phyloP scores from a whole-genome alignment of 2,113 vertebrate species.

The Stercorarius parasiticus region DNA sequence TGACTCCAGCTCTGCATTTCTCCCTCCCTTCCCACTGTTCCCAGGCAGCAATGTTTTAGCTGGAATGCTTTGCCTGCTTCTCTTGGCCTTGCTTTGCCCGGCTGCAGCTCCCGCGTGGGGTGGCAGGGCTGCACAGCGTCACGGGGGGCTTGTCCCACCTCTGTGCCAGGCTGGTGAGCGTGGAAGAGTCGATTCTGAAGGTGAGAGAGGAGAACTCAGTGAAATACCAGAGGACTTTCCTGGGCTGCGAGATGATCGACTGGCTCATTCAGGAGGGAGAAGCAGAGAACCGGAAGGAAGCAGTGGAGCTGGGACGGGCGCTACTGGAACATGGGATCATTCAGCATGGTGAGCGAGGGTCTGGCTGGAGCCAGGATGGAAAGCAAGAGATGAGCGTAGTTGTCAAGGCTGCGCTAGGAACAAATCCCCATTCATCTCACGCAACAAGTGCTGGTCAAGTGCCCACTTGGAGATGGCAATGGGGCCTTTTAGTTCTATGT shows the following conservation, averaged over 20 bases:
- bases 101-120: neutral
- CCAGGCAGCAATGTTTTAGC: neutral
- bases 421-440: conserved; percentile 31
- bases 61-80: neutral
- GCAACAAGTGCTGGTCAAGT: conserved; percentile 57
- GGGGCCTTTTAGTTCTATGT: conserved; percentile 49
- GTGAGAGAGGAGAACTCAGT: conserved; percentile 79
- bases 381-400: neutral
- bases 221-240: conserved; percentile 80
- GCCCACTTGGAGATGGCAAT: conserved; percentile 43
- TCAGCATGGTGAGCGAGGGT: conserved; percentile 76
- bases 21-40: neutral
- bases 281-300: conserved; percentile 74
- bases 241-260: conserved; percentile 82
- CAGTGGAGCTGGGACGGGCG: conserved; percentile 76
- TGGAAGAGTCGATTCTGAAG: conserved; percentile 80
- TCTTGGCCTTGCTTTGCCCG: neutral
- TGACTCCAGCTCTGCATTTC: neutral
- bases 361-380: rapidly evolving
- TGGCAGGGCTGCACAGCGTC: neutral
- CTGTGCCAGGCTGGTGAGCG: conserved; percentile 74
- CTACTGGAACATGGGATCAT: conserved; percentile 86
- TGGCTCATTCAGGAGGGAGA: conserved; percentile 85
- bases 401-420: neutral
- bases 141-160: neutral